Percentiles rank a stretch among this genome's conserved stretches.
phyloP scores from a whole-genome alignment of 37 sponge, comb jelly and placozoan species.

The Ephydatia muelleri region DNA sequence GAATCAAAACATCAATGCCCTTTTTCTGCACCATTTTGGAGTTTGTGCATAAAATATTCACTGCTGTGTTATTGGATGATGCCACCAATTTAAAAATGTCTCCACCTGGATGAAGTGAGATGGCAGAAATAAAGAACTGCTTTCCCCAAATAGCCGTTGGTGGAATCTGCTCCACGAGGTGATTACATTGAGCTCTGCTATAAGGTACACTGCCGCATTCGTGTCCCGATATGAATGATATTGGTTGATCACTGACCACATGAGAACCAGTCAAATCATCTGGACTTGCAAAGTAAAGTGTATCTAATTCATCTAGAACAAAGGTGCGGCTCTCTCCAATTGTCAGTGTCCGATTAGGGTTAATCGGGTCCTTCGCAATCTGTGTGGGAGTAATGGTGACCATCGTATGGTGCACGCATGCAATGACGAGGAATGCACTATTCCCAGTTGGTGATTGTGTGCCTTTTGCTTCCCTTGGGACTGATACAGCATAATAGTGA shows the following conservation, averaged over 20 bases:
- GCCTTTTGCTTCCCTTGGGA: not conserved
- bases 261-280: conserved; percentile 39
- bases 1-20: not conserved
- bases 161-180: conserved; percentile 46
- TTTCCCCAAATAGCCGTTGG: conserved; percentile 59
- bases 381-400: conserved; percentile 43
- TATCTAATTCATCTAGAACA: conserved; percentile 13
- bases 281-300: conserved; percentile 20
- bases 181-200: conserved; percentile 24
- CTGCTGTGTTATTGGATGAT: conserved; percentile 20
- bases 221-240: conserved; percentile 34
- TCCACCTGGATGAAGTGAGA: not conserved
- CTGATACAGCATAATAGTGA: conserved; percentile 46
- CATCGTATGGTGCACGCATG: not conserved
- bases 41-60: conserved; percentile 14
- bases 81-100: conserved; percentile 38
- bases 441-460: not conserved
- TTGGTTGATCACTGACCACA: conserved; percentile 24
- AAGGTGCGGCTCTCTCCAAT: conserved; percentile 18
- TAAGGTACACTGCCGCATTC: conserved; percentile 40
- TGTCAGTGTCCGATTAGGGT: not conserved
- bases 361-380: not conserved
- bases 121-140: conserved; percentile 27
- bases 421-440: conserved; percentile 30
- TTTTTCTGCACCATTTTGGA: not conserved